Base-by-base conservation (phyloP, 2,888 invertebrate species). In the Cecidostiba fungosa region DNA sequence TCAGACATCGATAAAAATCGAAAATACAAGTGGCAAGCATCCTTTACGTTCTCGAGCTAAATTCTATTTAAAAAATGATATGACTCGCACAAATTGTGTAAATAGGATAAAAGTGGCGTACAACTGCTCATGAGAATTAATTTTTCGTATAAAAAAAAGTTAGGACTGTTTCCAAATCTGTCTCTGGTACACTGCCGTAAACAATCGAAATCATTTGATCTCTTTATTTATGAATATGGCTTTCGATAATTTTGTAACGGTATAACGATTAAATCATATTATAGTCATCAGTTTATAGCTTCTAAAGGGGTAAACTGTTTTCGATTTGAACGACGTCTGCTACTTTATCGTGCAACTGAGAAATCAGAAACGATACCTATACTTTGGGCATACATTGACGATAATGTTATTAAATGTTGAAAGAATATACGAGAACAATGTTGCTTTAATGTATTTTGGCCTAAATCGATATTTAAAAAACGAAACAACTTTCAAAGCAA, bases 401-500 rank as follows among this genome's bases (percentile, higher is more conserved):
- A 43, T 10, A 62, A n/a, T 23, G 29, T 14, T 70, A 59, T 12
- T 39, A 72, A 77, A 47, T 84, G 26, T 70, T 70, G 2, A 50
- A 77, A 72, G 19, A 59, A n/a, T 77, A 50, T 54, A 23, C 26
- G 26, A 8, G 10, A 70, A 62, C 23, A 43, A 16, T 23, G 62
- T 84, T 73, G 43, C 59, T 84, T 72, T 36, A 47, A 84, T 79
- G 26, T 74, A 84, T 36, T 74, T 62, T n/a, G 66, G 50, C 19
- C 50, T 79, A 47, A 74, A 47, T 62, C 74, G 50, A n/a, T 47
- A 74, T 84, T 32, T n/a, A 16, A 43, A 36, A 70, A 69, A 50
- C 66, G 19, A 69, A 84, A 79, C n/a, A 26, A 79, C 19, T 66
- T 50, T 50, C 36, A n/a, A 84, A 84, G 78, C 73, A 84, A 84